Conservation (phyloP, 1,140 invertebrate species). For the Neodiprion virginianus region DNA sequence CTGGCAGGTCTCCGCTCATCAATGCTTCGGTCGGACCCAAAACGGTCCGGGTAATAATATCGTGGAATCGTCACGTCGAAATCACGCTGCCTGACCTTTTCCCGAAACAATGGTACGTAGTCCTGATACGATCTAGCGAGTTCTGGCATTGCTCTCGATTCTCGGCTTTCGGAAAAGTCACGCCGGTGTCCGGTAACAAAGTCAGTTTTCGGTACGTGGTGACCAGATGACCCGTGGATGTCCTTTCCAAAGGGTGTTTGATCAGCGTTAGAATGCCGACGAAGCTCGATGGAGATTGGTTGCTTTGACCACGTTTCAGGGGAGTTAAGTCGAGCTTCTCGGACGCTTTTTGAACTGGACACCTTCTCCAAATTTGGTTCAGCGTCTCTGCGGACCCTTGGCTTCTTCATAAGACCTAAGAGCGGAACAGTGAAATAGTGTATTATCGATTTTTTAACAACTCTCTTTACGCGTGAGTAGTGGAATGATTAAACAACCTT, state of each 20-base stretch:
- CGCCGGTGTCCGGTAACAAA: constrained; percentile 50
- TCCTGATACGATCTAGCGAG: constrained; percentile 41
- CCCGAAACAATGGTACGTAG: constrained; percentile 42
- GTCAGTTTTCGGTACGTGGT: constrained; percentile 45
- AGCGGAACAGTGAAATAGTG: background rate
- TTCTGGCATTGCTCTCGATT: constrained; percentile 44
- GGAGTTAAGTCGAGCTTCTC: constrained; percentile 40
- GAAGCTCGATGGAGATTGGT: constrained; percentile 49
- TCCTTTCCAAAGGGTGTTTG: constrained; percentile 27
- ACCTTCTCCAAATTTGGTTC: constrained; percentile 51
- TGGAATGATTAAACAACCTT: background rate
- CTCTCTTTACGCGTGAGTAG: background rate
- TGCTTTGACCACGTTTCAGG: constrained; percentile 52
- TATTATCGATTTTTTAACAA: constrained; percentile 4
- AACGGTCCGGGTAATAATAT: constrained; percentile 45
- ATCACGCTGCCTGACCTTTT: constrained; percentile 37
- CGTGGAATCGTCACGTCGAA: constrained; percentile 43
- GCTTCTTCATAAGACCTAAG: background rate
- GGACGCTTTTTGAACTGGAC: constrained; percentile 37
- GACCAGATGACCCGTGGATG: constrained; percentile 22
- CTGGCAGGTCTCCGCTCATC: constrained; percentile 30
- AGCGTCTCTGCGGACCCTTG: constrained; percentile 40
- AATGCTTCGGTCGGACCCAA: constrained; percentile 37
- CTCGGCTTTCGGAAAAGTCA: constrained; percentile 39
- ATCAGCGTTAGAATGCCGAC: constrained; percentile 39